phyloP scores from a whole-genome alignment of 92 coral and sea anemone species.

The Epizoanthus rinbou region DNA sequence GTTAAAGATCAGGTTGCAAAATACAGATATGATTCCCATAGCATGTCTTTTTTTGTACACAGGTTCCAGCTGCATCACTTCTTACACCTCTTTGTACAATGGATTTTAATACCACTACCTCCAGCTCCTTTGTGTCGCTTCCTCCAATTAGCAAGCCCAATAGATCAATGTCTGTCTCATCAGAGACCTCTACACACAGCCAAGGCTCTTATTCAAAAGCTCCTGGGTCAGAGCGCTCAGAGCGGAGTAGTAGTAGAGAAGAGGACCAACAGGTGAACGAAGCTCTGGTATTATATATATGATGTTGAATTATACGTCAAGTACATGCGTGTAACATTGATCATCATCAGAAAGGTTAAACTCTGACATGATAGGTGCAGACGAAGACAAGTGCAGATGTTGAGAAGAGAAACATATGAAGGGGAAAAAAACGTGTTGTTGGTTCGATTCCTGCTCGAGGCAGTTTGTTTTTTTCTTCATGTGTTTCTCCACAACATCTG shows the following conservation, averaged over 20 bases:
- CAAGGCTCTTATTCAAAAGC: conserved; percentile 91
- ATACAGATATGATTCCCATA: too few species aligned
- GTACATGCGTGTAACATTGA: too few species aligned
- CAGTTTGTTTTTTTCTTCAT: too few species aligned
- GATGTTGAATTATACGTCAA: too few species aligned
- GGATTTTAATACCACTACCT: conserved; percentile 31
- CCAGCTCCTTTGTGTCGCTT: conserved; percentile 26
- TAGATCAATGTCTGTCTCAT: conserved; percentile 92
- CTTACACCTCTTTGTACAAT: conserved; percentile 36
- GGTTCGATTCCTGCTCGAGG: too few species aligned
- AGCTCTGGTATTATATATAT: not conserved
- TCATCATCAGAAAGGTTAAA: too few species aligned
- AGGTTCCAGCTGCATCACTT: conserved; percentile 28
- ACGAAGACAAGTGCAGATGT: too few species aligned
- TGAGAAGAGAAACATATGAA: too few species aligned
- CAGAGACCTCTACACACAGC: conserved; percentile 80
- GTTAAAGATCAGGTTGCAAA: too few species aligned
- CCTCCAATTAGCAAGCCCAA: conserved; percentile 72
- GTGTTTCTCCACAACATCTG: too few species aligned
- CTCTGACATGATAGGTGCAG: too few species aligned
- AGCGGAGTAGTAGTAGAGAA: conserved; percentile 90
- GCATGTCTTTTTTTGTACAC: not conserved
- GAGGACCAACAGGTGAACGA: conserved; percentile 84
- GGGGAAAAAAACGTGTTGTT: too few species aligned
- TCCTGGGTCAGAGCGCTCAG: conserved; percentile 98